Evolutionary conservation across 1,140 invertebrate species (phyloP).

Genomic region (Drosophila triauraria): DNA sequence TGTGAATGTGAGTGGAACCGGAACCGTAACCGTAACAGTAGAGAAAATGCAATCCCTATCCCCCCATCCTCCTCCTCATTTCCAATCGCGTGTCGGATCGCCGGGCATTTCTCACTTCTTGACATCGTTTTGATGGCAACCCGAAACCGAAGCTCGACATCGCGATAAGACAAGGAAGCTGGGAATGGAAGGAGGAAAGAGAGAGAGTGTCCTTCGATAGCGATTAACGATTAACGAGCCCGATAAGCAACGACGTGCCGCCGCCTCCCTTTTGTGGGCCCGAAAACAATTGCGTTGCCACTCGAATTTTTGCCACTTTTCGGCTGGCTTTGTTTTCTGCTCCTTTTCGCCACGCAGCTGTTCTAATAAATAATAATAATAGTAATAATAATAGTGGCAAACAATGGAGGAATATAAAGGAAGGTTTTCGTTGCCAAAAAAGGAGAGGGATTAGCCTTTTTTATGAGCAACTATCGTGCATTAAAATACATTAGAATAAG

Average conservation of each 20-base stretch:
- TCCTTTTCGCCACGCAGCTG: slow-evolving; percentile 49
- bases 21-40: not conserved
- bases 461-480: not conserved
- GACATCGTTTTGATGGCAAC: slow-evolving; percentile 73
- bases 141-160: slow-evolving; percentile 66
- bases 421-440: not conserved
- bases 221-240: slow-evolving; percentile 79
- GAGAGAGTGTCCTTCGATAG: slow-evolving; percentile 40
- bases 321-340: slow-evolving; percentile 3
- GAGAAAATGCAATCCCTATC: slow-evolving; percentile 16
- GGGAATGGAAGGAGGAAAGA: not conserved
- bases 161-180: slow-evolving; percentile 33
- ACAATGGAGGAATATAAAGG: slow-evolving; percentile 18
- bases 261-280: slow-evolving; percentile 14
- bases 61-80: slow-evolving; percentile 15
- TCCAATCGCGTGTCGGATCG: slow-evolving; percentile 77
- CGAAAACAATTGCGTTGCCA: slow-evolving; percentile 51
- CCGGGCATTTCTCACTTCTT: slow-evolving; percentile 45
- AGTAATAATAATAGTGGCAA: slow-evolving; percentile 27
- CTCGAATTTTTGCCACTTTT: slow-evolving; percentile 72
- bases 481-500: no score
- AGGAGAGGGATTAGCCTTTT: slow-evolving; percentile 6
- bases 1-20: not conserved
- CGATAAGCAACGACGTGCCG: slow-evolving; percentile 57
- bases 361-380: slow-evolving; percentile 50